Evolutionary conservation across 2,888 invertebrate species (phyloP).

Genomic region (Philonicus albiceps): DNA sequence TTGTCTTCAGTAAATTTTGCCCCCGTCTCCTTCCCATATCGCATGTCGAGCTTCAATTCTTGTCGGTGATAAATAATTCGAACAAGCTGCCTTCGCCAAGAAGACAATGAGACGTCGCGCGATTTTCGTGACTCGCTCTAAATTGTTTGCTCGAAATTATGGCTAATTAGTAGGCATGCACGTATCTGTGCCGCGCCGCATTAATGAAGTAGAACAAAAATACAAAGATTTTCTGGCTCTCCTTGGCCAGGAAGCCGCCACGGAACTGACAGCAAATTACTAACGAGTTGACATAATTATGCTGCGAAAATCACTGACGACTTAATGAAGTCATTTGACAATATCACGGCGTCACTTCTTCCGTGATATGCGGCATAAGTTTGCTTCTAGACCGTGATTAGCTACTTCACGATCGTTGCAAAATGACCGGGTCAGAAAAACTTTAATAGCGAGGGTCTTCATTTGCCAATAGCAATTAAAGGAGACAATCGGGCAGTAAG

Average conservation of each 20-base stretch:
- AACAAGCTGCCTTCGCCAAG: neutral
- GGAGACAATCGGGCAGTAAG: neutral
- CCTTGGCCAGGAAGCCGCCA: neutral
- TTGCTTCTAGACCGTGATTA: neutral
- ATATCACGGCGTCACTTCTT: neutral
- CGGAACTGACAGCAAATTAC: neutral
- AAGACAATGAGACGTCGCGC: constrained; percentile 20
- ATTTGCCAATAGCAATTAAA: neutral
- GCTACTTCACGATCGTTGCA: neutral
- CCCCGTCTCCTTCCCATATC: neutral
- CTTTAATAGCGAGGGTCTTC: neutral
- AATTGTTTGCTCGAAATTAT: constrained; percentile 3
- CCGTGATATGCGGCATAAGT: neutral
- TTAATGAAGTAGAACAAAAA: constrained; percentile 2
- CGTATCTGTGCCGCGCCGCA: neutral
- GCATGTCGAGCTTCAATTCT: constrained; percentile 28
- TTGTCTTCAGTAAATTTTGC: neutral
- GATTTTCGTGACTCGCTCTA: constrained; percentile 24
- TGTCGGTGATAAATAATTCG: constrained; percentile 31
- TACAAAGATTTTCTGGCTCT: neutral
- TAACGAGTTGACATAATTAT: constrained; percentile 15
- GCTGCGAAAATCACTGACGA: neutral
- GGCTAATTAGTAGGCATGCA: constrained; percentile 25
- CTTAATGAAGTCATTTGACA: neutral
- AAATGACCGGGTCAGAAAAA: neutral